Conservation (phyloP, 2,888 invertebrate species). For the Elysia crispata region DNA sequence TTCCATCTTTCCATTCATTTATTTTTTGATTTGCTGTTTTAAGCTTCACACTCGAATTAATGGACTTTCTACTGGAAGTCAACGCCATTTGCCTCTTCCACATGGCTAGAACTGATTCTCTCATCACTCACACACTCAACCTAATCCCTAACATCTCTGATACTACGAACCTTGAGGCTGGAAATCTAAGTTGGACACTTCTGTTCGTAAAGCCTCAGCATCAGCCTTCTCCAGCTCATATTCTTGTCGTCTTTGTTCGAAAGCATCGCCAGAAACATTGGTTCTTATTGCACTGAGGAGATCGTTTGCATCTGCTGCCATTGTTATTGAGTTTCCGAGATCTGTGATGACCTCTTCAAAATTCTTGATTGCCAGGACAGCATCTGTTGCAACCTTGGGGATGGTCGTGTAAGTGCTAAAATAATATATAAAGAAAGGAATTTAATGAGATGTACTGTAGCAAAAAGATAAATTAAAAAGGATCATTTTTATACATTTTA, state of each 20-base stretch:
- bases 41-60: too few relatives aligned
- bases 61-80: too few relatives aligned
- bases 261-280: slow-evolving; percentile 29
- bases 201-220: slow-evolving; percentile 9
- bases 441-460: too few relatives aligned
- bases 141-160: background rate
- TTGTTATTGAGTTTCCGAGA: slow-evolving; percentile 29
- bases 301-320: slow-evolving; percentile 25
- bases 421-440: background rate
- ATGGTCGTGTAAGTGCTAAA: slow-evolving; percentile 3
- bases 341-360: slow-evolving; percentile 32
- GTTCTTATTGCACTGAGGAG: slow-evolving; percentile 17
- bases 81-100: too few relatives aligned
- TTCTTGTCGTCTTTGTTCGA: slow-evolving; percentile 2
- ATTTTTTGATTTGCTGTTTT: too few relatives aligned
- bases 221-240: slow-evolving; percentile 17
- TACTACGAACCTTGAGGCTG: slow-evolving; percentile 37
- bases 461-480: too few relatives aligned
- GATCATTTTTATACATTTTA: too few relatives aligned
- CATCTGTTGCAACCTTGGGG: slow-evolving; percentile 32
- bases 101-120: too few relatives aligned
- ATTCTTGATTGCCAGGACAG: slow-evolving; percentile 33
- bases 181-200: slow-evolving; percentile 31
- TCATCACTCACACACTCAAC: too few relatives aligned
- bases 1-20: too few relatives aligned